Percentiles rank a stretch among this genome's conserved stretches.
These are phyloP conservation scores for Drosophila demipolita DNA, from an alignment of 2,888 invertebrate genomes.

Conservation along the genomic window DNA sequence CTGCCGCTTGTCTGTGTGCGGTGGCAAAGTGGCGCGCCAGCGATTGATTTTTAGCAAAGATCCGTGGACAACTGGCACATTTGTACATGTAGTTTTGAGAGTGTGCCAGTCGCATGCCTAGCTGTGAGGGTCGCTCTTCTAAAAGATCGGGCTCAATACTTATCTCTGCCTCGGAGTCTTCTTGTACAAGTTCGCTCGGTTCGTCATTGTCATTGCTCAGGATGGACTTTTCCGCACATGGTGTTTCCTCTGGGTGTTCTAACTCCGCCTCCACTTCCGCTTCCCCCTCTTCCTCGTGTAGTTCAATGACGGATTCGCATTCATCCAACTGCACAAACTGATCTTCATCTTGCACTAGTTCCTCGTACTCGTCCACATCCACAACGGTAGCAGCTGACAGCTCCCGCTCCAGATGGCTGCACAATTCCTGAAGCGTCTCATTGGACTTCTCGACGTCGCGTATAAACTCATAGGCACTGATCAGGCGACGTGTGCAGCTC, in stretches of 20 bases:
- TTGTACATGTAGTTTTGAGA: slow-evolving; percentile 54
- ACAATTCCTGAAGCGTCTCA: slow-evolving; percentile 51
- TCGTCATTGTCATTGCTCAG: slow-evolving; percentile 3
- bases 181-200: slow-evolving; percentile 3
- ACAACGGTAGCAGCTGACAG: slow-evolving; percentile 1
- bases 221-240: background rate
- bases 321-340: slow-evolving; percentile 23
- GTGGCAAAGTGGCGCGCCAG: slow-evolving; percentile 66
- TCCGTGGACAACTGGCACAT: slow-evolving; percentile 68
- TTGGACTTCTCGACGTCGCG: slow-evolving; percentile 75
- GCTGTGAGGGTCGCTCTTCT: slow-evolving; percentile 38
- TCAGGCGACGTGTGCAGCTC: slow-evolving; percentile 74
- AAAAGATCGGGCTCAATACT: slow-evolving; percentile 2
- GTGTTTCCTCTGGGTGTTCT: background rate
- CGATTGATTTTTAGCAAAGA: slow-evolving; percentile 74
- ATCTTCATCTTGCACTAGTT: slow-evolving; percentile 9
- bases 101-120: slow-evolving; percentile 65
- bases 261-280: slow-evolving; percentile 24
- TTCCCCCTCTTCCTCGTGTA: slow-evolving; percentile 25
- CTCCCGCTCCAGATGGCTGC: slow-evolving; percentile 16
- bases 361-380: slow-evolving; percentile 8
- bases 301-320: slow-evolving; percentile 34
- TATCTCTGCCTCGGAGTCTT: slow-evolving; percentile 21
- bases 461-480: slow-evolving; percentile 80
- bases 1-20: slow-evolving; percentile 62